Percentiles rank a stretch among this genome's conserved stretches.
phyloP scores from a whole-genome alignment of 2,888 invertebrate species.

The Dryocosmus kuriphilus region DNA sequence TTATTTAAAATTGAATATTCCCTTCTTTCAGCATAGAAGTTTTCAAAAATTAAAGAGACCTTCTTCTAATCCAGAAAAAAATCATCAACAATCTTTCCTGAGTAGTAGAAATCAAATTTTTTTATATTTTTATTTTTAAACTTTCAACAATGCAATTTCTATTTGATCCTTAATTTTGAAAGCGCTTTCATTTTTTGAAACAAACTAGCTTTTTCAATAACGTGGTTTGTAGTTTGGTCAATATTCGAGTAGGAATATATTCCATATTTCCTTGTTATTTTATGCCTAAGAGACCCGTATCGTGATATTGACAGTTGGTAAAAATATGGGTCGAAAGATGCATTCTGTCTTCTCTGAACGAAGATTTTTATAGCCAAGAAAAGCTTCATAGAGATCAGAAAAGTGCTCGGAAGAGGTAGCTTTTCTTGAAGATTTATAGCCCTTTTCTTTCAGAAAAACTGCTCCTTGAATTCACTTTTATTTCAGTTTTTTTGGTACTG shows the following conservation, averaged over 20 bases:
- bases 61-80: too few species aligned
- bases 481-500: not conserved
- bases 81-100: too few species aligned
- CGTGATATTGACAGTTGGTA: conserved; percentile 1
- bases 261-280: not conserved
- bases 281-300: not conserved
- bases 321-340: conserved; percentile 12
- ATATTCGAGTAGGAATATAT: not conserved
- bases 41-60: too few species aligned
- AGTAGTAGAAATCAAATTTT: too few species aligned
- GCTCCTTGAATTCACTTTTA: not conserved
- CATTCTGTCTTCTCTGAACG: not conserved
- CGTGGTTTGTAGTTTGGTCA: too few species aligned
- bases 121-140: too few species aligned
- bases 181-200: too few species aligned
- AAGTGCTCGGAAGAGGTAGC: not conserved
- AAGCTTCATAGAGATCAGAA: conserved; percentile 10
- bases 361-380: not conserved
- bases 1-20: too few species aligned
- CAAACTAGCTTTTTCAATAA: too few species aligned
- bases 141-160: too few species aligned
- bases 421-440: not conserved
- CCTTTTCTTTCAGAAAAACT: not conserved
- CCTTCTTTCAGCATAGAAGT: too few species aligned
- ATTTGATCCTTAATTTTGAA: too few species aligned